Conservation (phyloP, 1,140 invertebrate species). For the Wiebesia pumilae region DNA sequence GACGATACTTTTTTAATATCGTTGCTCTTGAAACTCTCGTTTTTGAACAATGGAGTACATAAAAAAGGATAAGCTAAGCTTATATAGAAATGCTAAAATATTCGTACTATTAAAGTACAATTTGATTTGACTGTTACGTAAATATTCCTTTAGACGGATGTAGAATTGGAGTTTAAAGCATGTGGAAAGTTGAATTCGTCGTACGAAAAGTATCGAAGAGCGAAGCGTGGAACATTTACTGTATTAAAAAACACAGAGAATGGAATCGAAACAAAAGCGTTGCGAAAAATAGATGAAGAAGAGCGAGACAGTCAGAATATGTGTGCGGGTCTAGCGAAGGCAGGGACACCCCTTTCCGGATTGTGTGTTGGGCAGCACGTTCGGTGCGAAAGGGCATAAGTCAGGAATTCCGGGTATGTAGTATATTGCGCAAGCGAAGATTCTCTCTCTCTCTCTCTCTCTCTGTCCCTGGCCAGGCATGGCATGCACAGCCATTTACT, state of each 20-base stretch:
- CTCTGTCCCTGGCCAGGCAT: slow-evolving; percentile 57
- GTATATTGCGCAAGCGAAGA: slow-evolving; percentile 70
- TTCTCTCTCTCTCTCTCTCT: slow-evolving; percentile 44
- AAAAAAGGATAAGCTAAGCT: no score
- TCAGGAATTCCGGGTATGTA: slow-evolving; percentile 75
- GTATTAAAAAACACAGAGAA: neutral
- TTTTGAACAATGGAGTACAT: no score
- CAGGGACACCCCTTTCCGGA: slow-evolving; percentile 64
- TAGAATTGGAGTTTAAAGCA: neutral
- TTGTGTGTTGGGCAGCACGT: slow-evolving; percentile 58
- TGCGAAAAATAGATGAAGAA: slow-evolving; percentile 5
- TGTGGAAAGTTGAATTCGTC: neutral
- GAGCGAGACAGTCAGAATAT: slow-evolving; percentile 8
- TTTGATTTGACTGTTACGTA: neutral
- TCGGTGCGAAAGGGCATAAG: slow-evolving; percentile 71
- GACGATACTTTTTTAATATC: no score
- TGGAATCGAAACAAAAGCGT: slow-evolving; percentile 36
- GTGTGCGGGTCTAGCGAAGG: neutral
- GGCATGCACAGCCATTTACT: slow-evolving; percentile 76
- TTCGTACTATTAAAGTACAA: neutral
- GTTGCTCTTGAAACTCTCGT: no score
- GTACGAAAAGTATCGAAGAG: neutral
- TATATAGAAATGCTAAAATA: no score
- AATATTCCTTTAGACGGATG: neutral
- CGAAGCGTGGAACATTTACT: neutral